Conservation (phyloP, 2,113 vertebrate species). For the Neotragus moschatus region DNA sequence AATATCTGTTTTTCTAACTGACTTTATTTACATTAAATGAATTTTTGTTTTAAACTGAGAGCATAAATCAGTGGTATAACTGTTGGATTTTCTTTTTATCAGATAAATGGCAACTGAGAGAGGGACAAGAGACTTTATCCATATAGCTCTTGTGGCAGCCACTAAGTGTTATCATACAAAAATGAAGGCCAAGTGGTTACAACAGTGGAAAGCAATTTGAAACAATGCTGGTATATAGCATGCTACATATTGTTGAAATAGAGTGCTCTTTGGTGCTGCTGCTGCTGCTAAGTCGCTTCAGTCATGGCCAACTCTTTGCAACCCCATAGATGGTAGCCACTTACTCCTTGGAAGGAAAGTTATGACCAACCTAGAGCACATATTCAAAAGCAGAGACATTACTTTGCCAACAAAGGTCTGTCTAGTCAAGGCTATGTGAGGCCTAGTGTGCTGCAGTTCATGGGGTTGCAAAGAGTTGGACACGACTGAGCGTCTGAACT, state of each 20-base stretch:
- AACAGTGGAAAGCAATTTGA: not conserved
- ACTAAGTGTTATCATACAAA: not conserved
- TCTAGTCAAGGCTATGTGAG: too few species aligned
- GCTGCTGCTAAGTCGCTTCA: not conserved
- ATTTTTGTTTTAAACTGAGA: not conserved
- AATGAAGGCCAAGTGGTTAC: not conserved
- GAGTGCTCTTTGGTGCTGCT: not conserved
- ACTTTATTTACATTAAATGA: not conserved
- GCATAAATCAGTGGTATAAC: not conserved
- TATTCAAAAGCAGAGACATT: too few species aligned
- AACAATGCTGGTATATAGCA: not conserved
- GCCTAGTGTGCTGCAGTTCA: too few species aligned
- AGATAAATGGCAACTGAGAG: not conserved
- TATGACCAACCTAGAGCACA: too few species aligned
- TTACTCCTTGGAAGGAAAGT: too few species aligned
- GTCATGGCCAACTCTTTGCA: fast-evolving
- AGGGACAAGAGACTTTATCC: not conserved
- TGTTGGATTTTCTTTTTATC: not conserved
- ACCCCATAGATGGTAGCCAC: fast-evolving
- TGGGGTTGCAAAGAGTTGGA: too few species aligned
- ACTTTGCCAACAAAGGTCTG: too few species aligned
- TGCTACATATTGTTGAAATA: not conserved
- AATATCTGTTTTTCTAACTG: not conserved
- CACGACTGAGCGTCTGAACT: too few species aligned
- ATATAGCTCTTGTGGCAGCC: not conserved